Percentiles rank a stretch among this genome's conserved stretches.
phyloP scores from a whole-genome alignment of 2,888 invertebrate species.

The Cheilosia pagana region DNA sequence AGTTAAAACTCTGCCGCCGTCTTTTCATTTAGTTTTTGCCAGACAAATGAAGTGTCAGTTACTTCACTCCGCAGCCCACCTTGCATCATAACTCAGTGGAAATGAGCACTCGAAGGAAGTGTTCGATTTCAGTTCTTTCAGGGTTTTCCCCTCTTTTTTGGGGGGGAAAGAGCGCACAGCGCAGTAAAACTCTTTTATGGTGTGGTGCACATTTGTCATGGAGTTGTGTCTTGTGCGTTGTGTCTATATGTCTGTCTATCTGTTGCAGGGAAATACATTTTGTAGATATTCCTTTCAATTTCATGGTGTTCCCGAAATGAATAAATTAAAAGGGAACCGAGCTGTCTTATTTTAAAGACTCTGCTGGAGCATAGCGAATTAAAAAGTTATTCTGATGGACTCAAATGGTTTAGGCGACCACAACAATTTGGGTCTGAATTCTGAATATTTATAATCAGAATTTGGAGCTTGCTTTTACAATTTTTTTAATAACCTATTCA shows the following conservation, averaged over 20 bases:
- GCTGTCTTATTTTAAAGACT: conserved; percentile 33
- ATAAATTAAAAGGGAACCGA: conserved; percentile 23
- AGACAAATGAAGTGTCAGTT: conserved; percentile 63
- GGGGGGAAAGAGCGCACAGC: conserved; percentile 4
- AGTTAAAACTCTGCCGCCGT: conserved; percentile 56
- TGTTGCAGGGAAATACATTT: neutral
- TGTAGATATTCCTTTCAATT: conserved; percentile 57
- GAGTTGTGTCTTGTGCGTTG: conserved; percentile 5
- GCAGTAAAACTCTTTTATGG: conserved; percentile 50
- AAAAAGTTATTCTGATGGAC: neutral
- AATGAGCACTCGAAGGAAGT: conserved; percentile 22
- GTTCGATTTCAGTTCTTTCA: conserved; percentile 56
- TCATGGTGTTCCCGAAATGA: conserved; percentile 35
- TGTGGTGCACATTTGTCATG: conserved; percentile 53
- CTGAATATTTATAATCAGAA: too few relatives aligned
- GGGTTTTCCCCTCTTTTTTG: neutral
- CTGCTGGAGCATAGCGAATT: conserved; percentile 36
- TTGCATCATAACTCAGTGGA: conserved; percentile 53
- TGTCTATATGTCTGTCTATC: conserved; percentile 9
- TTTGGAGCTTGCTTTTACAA: too few relatives aligned
- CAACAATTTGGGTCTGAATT: too few relatives aligned
- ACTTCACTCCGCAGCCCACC: conserved; percentile 37
- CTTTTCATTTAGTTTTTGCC: conserved; percentile 55
- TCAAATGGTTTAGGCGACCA: too few relatives aligned
- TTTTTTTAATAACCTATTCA: too few relatives aligned